These are phyloP conservation scores for Galeruca laticollis DNA, from an alignment of 2,888 invertebrate genomes.

Conservation along the genomic window DNA sequence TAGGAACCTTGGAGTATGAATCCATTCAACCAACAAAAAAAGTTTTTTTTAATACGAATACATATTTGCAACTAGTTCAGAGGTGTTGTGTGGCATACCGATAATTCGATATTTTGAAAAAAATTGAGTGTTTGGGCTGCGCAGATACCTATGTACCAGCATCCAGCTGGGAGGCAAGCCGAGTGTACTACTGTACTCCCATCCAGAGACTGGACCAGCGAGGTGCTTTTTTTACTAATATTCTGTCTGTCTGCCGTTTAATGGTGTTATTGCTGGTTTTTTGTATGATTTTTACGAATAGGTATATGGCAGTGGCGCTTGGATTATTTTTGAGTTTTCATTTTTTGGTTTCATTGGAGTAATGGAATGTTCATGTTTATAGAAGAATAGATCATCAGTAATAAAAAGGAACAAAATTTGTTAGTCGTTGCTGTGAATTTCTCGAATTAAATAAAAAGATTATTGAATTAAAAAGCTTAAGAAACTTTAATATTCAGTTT, in stretches of 20 bases:
- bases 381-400: slow-evolving; percentile 7
- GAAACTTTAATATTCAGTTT: too few relatives aligned
- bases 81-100: slow-evolving; percentile 39
- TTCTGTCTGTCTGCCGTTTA: slow-evolving; percentile 64
- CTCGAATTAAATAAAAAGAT: too few relatives aligned
- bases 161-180: slow-evolving; percentile 70
- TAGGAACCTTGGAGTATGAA: too few relatives aligned
- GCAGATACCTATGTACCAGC: slow-evolving; percentile 75
- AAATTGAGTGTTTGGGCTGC: slow-evolving; percentile 65
- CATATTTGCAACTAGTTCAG: slow-evolving; percentile 2
- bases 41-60: too few relatives aligned
- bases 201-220: slow-evolving; percentile 67
- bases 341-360: slow-evolving; percentile 22
- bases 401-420: not conserved
- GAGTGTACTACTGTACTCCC: slow-evolving; percentile 67
- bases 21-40: too few relatives aligned
- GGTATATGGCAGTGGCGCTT: slow-evolving; percentile 46
- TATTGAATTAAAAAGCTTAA: too few relatives aligned
- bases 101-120: slow-evolving; percentile 32
- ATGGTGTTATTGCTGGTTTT: slow-evolving; percentile 35
- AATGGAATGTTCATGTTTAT: slow-evolving; percentile 26
- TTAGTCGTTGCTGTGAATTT: slow-evolving; percentile 7
- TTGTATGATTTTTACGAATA: slow-evolving; percentile 26
- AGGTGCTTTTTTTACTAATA: slow-evolving; percentile 73
- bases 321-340: slow-evolving; percentile 27